These are phyloP conservation scores for Lithosia quadra DNA, from an alignment of 2,888 invertebrate species.

Conservation along the genomic window DNA sequence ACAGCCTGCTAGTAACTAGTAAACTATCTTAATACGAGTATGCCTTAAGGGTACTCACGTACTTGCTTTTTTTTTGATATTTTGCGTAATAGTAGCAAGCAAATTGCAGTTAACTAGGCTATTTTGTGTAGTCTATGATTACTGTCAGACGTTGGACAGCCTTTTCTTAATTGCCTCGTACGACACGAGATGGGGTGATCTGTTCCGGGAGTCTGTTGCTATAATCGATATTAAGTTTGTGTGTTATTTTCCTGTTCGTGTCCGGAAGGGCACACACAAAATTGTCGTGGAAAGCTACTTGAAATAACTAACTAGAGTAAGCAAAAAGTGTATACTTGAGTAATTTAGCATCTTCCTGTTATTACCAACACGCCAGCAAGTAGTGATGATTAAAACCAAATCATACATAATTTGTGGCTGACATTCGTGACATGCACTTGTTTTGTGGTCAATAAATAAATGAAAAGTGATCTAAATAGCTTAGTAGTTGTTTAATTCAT, in stretches of 20 bases:
- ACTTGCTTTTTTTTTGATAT: no score
- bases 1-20: no score
- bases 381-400: constrained; percentile 2
- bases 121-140: no score
- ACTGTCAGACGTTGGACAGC: not conserved
- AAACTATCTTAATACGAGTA: no score
- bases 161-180: not conserved
- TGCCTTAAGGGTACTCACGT: no score
- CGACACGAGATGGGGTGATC: not conserved
- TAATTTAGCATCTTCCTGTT: not conserved
- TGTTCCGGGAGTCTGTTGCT: not conserved
- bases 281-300: not conserved
- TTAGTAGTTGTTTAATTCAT: not conserved
- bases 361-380: constrained; percentile 1
- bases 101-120: no score
- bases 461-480: not conserved
- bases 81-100: no score
- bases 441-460: not conserved
- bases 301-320: not conserved
- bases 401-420: not conserved
- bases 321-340: not conserved
- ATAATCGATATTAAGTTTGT: not conserved
- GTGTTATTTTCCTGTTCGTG: not conserved
- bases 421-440: not conserved
- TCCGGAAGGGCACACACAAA: not conserved